These are phyloP conservation scores for Oryctolagus cuniculus DNA, from an alignment of 2,113 vertebrate genomes.

Conservation along the genomic window mOryCun1.1 NC_091435.1:93169501-93170000, in stretches of 20 bases:
- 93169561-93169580: not conserved
- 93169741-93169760: not conserved
- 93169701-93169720: not conserved
- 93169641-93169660: not conserved
- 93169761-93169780: no score
- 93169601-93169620: not conserved
- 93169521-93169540: not conserved
- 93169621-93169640: not conserved
- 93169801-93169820: not conserved
- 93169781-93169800: not conserved
- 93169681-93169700: not conserved
- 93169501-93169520: no score
- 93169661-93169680: not conserved
- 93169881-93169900: not conserved
- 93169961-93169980: constrained; percentile 64
- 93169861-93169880: not conserved
- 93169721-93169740: not conserved
- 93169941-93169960: not conserved
- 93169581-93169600: no score
- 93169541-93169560: not conserved
- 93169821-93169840: not conserved
- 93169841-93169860: not conserved
- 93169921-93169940: not conserved
- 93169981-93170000: constrained; percentile 59
- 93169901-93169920: not conserved